Base-by-base conservation (phyloP, 2,888 invertebrate species). In the Drosophila cracens region DNA sequence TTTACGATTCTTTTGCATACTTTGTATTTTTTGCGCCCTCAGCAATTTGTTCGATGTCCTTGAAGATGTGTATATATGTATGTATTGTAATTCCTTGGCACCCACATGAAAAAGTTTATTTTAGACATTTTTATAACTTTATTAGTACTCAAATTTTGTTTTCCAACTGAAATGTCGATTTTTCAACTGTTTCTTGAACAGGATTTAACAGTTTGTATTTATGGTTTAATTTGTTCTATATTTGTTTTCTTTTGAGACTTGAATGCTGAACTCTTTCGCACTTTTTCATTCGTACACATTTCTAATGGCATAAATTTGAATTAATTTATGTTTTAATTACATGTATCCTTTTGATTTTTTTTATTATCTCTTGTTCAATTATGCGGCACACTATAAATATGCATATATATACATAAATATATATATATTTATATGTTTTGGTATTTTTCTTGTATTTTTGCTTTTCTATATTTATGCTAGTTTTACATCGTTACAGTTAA, bases 401-500 rank as follows among this genome's bases (percentile, higher is more conserved):
- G 59, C 68, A 79, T 70, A 54, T 69, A 16, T 36, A 34, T 16
- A 33, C 33, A 21, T 33, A 16, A 21, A 27, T 29, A 27, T 16
- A 16, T 52, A 27, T 54, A 36, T 70, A 62, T 72, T 68, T 68
- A 63, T 53, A 46, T 57, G 69, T 52, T 27, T 62, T 48, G 40
- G 51, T 69, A 67, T 67, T 72, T 58, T 53, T 70, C 56, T 70
- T 57, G 52, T 53, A 54, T 57, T 54, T 75, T 64, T 31, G 63
- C 60, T 83, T 82, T 59, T 59, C 81, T 88, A 88, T 87, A 69
- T 78, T 74, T 81, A 83, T 76, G 67, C 87, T 84, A 84, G 74
- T 79, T 79, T 87, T 84, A 83, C 85, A 79, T 74, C 73, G 79
- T 87, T 83, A 87, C 83, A 84, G 60, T 89, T 87, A 83, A 68